Evolutionary conservation across 1,140 invertebrate species (phyloP).

Genomic region (Macrosteles quadrilineatus): DNA sequence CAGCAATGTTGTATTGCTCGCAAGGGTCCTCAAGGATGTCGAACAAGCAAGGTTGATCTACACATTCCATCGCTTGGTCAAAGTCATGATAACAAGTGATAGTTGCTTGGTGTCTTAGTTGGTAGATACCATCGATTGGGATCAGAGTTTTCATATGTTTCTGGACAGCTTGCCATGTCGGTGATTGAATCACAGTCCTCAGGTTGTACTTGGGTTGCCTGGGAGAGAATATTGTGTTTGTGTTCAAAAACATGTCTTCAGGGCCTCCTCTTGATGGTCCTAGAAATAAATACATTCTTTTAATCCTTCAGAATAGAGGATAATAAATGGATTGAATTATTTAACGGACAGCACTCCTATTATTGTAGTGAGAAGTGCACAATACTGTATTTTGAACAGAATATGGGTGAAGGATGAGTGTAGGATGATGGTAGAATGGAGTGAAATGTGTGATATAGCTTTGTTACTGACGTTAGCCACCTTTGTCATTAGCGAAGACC

Average conservation of each 20-base stretch:
- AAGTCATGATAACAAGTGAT: not conserved
- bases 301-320: no score
- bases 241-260: not conserved
- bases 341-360: no score
- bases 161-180: not conserved
- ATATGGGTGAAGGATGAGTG: no score
- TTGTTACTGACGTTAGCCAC: no score
- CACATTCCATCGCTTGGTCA: constrained; percentile 24
- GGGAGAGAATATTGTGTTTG: not conserved
- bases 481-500: no score
- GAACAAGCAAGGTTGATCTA: constrained; percentile 59
- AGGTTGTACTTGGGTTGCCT: not conserved
- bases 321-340: no score
- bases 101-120: not conserved
- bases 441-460: no score
- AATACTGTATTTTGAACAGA: no score
- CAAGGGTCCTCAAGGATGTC: constrained; percentile 66
- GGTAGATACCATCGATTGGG: not conserved
- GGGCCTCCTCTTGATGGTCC: no score
- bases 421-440: no score
- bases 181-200: not conserved
- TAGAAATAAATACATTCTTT: no score
- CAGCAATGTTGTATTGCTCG: constrained; percentile 61
- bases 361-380: no score
- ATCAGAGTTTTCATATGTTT: not conserved